These are phyloP conservation scores for Aurelia coerulea DNA, from an alignment of 30 jellyfish, hydroid and myxozoan genomes.

Conservation along the genomic window DNA sequence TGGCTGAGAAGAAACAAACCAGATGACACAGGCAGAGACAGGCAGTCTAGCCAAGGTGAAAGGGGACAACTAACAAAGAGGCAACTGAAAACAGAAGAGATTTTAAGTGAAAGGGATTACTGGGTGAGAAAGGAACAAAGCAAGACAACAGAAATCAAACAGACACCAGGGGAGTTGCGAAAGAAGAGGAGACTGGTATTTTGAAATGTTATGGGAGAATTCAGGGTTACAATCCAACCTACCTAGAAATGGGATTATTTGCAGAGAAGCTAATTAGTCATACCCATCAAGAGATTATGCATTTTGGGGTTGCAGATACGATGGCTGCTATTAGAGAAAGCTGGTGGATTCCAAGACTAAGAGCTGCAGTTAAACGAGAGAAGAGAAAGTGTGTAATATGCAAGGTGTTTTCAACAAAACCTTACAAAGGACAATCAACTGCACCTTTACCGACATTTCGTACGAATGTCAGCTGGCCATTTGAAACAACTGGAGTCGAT, in stretches of 20 bases:
- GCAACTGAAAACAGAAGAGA: not conserved
- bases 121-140: too few species aligned
- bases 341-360: conserved; percentile 21
- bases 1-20: too few species aligned
- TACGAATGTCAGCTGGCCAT: conserved; percentile 31
- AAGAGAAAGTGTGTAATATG: conserved; percentile 20
- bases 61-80: too few species aligned
- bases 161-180: not conserved
- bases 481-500: conserved; percentile 39
- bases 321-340: conserved; percentile 43
- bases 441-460: conserved; percentile 43
- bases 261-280: conserved; percentile 34
- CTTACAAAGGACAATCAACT: conserved; percentile 1
- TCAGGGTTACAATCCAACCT: not conserved
- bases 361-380: conserved; percentile 23
- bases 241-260: conserved; percentile 16
- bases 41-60: too few species aligned
- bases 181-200: not conserved
- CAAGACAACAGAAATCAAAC: too few species aligned
- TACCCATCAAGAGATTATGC: conserved; percentile 17
- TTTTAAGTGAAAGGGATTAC: not conserved
- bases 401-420: conserved; percentile 48
- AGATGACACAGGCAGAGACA: too few species aligned
- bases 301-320: not conserved
- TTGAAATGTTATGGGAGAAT: conserved; percentile 10